phyloP scores from a whole-genome alignment of 2,797 vertebrate species.

The Naso thynnoides region DNA sequence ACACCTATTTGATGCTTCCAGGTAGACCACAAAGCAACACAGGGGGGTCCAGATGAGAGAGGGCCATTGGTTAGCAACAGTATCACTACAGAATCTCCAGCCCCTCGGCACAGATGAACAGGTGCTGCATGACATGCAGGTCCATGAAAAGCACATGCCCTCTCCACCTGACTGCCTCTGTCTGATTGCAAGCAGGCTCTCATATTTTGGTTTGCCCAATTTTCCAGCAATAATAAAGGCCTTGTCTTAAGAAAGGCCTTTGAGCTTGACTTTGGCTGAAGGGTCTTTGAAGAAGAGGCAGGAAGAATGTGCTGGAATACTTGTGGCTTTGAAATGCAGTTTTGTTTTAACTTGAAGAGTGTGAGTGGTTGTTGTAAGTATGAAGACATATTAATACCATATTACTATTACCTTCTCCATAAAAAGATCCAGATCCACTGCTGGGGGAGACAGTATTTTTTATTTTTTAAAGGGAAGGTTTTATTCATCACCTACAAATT shows the following conservation, averaged over 20 bases:
- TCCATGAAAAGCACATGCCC: conserved; percentile 39
- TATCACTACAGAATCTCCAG: conserved; percentile 72
- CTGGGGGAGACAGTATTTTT: background rate
- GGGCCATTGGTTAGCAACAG: conserved; percentile 47
- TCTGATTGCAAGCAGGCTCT: background rate
- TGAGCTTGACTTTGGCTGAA: conserved; percentile 13
- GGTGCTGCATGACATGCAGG: conserved; percentile 80
- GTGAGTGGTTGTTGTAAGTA: background rate
- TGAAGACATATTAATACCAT: background rate
- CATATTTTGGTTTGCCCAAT: conserved; percentile 1
- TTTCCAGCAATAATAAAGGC: conserved; percentile 24
- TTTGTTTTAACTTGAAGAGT: background rate
- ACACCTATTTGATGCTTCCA: conserved; percentile 75
- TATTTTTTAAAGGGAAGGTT: background rate
- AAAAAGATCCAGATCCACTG: background rate
- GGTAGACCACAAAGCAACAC: conserved; percentile 42
- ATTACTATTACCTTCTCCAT: no score
- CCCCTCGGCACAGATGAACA: conserved; percentile 79
- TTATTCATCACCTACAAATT: no score
- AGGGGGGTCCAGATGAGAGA: conserved; percentile 46
- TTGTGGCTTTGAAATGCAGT: conserved; percentile 9
- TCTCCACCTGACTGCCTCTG: background rate
- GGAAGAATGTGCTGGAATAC: conserved; percentile 14
- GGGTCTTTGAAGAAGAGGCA: conserved; percentile 30
- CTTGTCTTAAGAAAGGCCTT: conserved; percentile 25